A percentile compares a stretch with the other conserved stretches of the same genome.
These are phyloP conservation scores for Recurvirostra avosetta DNA, from an alignment of 2,113 vertebrate genomes.

Conservation along the genomic window DNA sequence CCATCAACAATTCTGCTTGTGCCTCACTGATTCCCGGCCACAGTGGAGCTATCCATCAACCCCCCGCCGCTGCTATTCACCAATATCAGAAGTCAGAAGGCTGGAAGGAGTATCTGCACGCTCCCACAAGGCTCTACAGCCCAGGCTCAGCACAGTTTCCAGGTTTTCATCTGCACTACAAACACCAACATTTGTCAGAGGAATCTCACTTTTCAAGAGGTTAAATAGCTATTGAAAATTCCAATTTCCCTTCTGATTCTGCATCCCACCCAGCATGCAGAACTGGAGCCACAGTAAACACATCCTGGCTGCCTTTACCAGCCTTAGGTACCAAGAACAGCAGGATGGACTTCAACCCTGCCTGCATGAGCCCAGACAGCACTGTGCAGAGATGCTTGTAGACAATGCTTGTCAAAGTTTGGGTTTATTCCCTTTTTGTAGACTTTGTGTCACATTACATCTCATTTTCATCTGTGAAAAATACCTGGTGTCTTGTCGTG, in stretches of 20 bases:
- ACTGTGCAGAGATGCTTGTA: rapidly evolving
- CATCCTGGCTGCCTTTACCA: background rate
- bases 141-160: rapidly evolving
- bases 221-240: background rate
- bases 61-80: background rate
- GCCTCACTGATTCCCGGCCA: background rate
- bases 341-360: background rate
- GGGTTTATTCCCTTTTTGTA: background rate
- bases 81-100: background rate
- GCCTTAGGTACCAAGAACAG: background rate
- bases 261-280: background rate
- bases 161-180: background rate
- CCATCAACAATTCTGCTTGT: background rate
- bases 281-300: background rate
- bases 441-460: background rate
- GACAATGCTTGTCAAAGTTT: background rate
- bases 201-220: background rate
- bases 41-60: background rate
- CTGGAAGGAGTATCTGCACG: background rate
- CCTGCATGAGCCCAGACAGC: background rate
- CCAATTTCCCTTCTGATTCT: background rate
- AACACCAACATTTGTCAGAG: background rate
- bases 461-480: background rate
- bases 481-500: background rate
- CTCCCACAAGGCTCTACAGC: background rate